These are phyloP conservation scores for Mixornis gularis DNA, from an alignment of 2,113 vertebrate genomes.

Conservation along the genomic window DNA sequence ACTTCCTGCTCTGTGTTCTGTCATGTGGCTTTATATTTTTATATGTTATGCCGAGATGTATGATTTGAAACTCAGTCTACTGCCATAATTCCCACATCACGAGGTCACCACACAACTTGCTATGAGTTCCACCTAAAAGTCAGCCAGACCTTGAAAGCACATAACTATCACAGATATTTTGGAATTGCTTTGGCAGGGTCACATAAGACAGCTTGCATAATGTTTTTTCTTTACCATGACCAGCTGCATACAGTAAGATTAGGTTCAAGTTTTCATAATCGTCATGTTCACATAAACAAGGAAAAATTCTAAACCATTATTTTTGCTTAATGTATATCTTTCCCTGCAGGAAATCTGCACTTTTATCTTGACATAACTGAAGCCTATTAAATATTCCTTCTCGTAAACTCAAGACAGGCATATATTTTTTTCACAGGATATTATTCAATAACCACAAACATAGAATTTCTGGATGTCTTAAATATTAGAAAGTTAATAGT, in stretches of 20 bases:
- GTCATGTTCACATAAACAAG: neutral
- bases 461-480: neutral
- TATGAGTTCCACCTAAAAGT: neutral
- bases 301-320: constrained; percentile 17
- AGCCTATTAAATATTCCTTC: neutral
- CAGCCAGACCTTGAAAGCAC: neutral
- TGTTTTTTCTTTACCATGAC: neutral
- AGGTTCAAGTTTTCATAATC: neutral
- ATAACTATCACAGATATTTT: neutral
- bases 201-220: neutral
- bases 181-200: neutral
- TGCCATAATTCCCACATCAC: neutral
- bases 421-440: neutral
- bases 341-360: neutral
- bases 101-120: neutral
- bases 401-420: neutral
- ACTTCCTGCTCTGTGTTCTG: neutral
- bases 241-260: constrained; percentile 3
- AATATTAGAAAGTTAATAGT: neutral
- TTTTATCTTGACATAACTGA: constrained; percentile 11
- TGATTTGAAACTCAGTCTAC: neutral
- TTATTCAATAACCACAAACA: neutral
- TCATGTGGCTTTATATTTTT: neutral
- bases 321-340: neutral
- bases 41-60: neutral